Evolutionary conservation across 2,797 vertebrate species (phyloP).

Genomic region (Myotis daubentonii): DNA sequence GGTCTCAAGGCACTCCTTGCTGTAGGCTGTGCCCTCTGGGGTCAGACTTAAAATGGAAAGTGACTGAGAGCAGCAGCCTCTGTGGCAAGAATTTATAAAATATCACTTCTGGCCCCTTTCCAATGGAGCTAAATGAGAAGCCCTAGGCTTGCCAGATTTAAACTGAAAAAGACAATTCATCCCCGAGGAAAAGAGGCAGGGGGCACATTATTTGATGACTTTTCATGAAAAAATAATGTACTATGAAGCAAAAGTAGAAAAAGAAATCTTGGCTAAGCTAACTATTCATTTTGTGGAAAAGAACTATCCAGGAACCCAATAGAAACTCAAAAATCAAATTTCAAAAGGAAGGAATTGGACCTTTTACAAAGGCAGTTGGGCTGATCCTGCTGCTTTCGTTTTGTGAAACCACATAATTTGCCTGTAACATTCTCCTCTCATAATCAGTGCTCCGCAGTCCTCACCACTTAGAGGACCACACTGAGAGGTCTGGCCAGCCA

Average conservation of each 20-base stretch:
- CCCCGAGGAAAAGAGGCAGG: neutral
- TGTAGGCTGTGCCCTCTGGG: neutral
- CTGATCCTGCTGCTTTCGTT: neutral
- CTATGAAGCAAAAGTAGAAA: slow-evolving; percentile 3
- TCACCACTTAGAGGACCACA: neutral
- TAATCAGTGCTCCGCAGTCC: neutral
- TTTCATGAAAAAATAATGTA: neutral
- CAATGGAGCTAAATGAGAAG: neutral
- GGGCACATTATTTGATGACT: neutral
- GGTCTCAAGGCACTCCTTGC: neutral
- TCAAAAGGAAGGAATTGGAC: slow-evolving; percentile 1
- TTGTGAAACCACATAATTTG: slow-evolving; percentile 33
- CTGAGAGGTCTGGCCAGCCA: slow-evolving; percentile 10
- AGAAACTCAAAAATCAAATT: slow-evolving; percentile 8
- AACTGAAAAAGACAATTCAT: slow-evolving; percentile 3
- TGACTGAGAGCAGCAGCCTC: neutral
- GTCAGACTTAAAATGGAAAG: neutral
- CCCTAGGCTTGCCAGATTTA: neutral
- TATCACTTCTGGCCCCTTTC: neutral
- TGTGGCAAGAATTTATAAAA: neutral
- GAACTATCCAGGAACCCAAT: neutral
- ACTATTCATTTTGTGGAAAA: neutral
- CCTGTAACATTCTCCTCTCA: neutral
- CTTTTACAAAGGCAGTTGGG: slow-evolving; percentile 20
- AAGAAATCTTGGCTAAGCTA: neutral